Base-by-base conservation (phyloP, 2,797 vertebrate genomes). In the Lutjanus argentimaculatus region DNA sequence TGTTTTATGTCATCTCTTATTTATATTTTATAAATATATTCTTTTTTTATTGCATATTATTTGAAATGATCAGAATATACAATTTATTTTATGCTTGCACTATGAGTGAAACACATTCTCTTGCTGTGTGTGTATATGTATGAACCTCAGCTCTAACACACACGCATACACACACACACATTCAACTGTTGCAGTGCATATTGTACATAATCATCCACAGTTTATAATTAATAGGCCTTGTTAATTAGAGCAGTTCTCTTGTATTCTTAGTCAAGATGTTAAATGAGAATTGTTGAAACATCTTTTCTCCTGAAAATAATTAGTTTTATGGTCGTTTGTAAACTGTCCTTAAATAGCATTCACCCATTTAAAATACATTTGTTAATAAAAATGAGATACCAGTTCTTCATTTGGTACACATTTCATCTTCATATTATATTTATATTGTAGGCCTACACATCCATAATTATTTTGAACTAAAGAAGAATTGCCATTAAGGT, bases 241-340 rank as follows among this genome's bases (percentile, higher is more conserved):
- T 77, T 78, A 64, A 67, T 79, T 70, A 74, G 11, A 58, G 46
- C 45, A 68, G 15, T 56, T 80, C 4, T 68, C 21, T 52, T 62
- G 11, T 67, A 53, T 62, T 66, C 9, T 71, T 63, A 43, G 49
- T 78, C 42, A 78, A 42, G 71, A 78, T 78, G 64, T 72, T 53
- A 62, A 75, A 79, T 72, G 12, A 67, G 21, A 66, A 70, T 55
- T 74, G 70, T 57, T 30, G 15, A 80, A 80, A 80, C 14, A 67
- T 67, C 1, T 49, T 63, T 59, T 63, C 8, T 63, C 25, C 25
- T 48, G n/a, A 21, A 79, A 75, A 61, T 68, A 68, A 79, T 73
- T 68, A 21, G 7, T 56, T 63, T 45, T 7, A 53, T 46, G 15
- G 49, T 73, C 17, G 71, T 76, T 63, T 82, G 49, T 66, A 53